These are phyloP conservation scores for Dinomys branickii DNA, from an alignment of 2,113 vertebrate genomes.

Conservation along the genomic window DNA sequence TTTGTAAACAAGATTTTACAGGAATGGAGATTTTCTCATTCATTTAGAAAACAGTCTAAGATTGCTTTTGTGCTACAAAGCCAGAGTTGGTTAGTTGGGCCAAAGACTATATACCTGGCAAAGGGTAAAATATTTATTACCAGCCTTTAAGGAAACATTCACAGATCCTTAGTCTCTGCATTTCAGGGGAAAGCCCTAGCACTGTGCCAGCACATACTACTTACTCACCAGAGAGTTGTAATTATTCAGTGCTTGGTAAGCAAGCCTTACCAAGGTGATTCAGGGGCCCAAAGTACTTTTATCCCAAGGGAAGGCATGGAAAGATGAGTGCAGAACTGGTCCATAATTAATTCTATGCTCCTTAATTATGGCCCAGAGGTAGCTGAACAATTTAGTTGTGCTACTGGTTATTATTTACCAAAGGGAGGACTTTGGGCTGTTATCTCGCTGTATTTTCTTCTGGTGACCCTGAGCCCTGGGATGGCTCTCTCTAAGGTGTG, in stretches of 20 bases:
- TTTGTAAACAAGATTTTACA: constrained; percentile 26
- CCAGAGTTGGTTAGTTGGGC: not conserved
- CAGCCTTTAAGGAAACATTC: not conserved
- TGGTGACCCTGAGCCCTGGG: too few species aligned
- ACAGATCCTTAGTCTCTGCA: not conserved
- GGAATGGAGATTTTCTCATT: not conserved
- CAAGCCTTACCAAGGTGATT: constrained; percentile 23
- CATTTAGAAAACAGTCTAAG: not conserved
- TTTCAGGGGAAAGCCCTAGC: not conserved
- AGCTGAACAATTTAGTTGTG: not conserved
- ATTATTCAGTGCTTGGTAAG: not conserved
- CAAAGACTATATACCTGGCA: not conserved
- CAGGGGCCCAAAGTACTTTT: not conserved
- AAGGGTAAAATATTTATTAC: not conserved
- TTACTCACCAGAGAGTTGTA: not conserved
- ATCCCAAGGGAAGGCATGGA: not conserved
- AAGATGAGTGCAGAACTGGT: not conserved
- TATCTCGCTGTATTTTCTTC: not conserved
- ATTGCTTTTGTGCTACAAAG: not conserved
- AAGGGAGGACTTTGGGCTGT: not conserved
- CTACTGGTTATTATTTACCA: not conserved
- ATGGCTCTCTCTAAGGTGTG: not conserved
- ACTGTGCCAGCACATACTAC: not conserved
- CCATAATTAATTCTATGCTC: not conserved
- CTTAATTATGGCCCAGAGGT: not conserved